Conservation (phyloP, 2,888 invertebrate species). For the Lycia hirtaria region DNA sequence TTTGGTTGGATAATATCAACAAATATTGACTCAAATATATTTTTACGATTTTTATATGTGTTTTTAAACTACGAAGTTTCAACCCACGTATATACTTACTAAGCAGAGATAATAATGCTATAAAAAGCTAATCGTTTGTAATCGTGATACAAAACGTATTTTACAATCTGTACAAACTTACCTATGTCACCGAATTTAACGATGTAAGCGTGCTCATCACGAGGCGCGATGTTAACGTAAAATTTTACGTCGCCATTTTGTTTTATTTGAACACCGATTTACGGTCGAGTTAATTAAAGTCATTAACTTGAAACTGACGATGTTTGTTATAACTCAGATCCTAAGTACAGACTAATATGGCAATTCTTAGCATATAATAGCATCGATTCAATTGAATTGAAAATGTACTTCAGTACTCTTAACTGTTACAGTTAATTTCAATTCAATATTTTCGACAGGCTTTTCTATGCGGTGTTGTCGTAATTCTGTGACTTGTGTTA, state of each 20-base stretch:
- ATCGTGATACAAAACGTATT: slow-evolving; percentile 10
- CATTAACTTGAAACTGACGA: slow-evolving; percentile 32
- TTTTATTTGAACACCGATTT: slow-evolving; percentile 34
- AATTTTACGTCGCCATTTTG: slow-evolving; percentile 26
- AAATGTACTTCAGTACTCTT: too few relatives aligned
- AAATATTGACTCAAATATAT: slow-evolving; percentile 29
- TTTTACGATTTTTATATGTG: slow-evolving; percentile 38
- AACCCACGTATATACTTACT: slow-evolving; percentile 33
- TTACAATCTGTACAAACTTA: slow-evolving; percentile 24
- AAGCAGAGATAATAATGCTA: slow-evolving; percentile 23
- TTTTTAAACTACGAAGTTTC: slow-evolving; percentile 38
- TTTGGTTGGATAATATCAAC: slow-evolving; percentile 20
- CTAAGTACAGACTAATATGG: slow-evolving; percentile 12
- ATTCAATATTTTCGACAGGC: too few relatives aligned
- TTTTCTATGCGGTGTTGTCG: too few relatives aligned
- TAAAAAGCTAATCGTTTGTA: slow-evolving; percentile 19
- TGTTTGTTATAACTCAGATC: slow-evolving; percentile 22
- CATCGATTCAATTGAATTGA: too few relatives aligned
- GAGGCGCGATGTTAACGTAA: slow-evolving; percentile 19
- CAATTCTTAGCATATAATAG: too few relatives aligned
- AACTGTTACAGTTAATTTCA: too few relatives aligned
- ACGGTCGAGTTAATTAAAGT: slow-evolving; percentile 29
- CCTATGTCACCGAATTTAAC: slow-evolving; percentile 23
- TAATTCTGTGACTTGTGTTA: too few relatives aligned
- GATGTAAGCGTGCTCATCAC: slow-evolving; percentile 40